phyloP scores from a whole-genome alignment of 2,113 vertebrate genomes.

The Gallinago jamesoni region DNA sequence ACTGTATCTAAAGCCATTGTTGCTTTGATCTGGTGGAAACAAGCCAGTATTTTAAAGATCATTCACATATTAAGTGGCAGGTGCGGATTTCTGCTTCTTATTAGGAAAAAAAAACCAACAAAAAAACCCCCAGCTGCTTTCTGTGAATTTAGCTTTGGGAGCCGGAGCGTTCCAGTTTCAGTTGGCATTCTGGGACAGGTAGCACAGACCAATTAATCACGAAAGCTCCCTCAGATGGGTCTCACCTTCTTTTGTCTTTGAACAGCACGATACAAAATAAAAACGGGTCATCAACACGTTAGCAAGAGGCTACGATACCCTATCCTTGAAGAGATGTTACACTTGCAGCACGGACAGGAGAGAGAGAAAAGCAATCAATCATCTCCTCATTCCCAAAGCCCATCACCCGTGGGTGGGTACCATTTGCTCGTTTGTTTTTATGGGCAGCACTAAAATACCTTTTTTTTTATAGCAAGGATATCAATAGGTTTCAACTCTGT shows the following conservation, averaged over 20 bases:
- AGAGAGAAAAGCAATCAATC: background rate
- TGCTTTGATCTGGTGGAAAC: background rate
- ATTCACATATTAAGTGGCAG: slow-evolving; percentile 10
- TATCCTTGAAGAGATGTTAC: slow-evolving; percentile 1
- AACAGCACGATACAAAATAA: slow-evolving; percentile 12
- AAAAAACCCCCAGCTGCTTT: background rate
- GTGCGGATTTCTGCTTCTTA: background rate
- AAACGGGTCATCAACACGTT: slow-evolving; percentile 60
- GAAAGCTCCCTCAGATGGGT: slow-evolving; percentile 33
- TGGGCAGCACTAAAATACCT: background rate
- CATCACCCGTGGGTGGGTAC: background rate
- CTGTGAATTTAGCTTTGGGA: slow-evolving; percentile 50
- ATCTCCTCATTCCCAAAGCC: background rate
- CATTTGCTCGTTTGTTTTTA: background rate
- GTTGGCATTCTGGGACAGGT: slow-evolving; percentile 56
- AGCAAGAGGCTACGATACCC: slow-evolving; percentile 2
- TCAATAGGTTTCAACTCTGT: background rate
- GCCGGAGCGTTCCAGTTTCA: slow-evolving; percentile 44
- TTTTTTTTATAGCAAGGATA: background rate
- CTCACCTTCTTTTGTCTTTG: slow-evolving; percentile 79
- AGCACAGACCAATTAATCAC: slow-evolving; percentile 72
- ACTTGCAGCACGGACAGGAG: background rate
- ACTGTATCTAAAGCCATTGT: background rate
- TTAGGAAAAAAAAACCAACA: background rate
- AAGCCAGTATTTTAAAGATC: background rate